Base-by-base conservation (phyloP, 2,113 vertebrate genomes). In the human region DNA sequence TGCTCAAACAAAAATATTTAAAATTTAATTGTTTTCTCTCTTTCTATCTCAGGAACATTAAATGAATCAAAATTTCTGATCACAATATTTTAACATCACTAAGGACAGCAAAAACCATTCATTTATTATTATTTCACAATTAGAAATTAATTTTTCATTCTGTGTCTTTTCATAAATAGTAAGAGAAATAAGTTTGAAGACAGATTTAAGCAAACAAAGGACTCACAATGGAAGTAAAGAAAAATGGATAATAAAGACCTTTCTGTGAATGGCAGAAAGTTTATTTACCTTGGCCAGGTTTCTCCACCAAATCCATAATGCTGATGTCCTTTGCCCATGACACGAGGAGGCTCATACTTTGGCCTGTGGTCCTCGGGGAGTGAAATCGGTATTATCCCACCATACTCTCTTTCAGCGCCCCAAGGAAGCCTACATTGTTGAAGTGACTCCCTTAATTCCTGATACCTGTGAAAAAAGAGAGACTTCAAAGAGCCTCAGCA, bases 291-390 rank as follows among this genome's bases (percentile, higher is more conserved):
- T 81, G 98, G 98, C 94, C 97, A 96, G n/a, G 59, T 64, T 12
- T 98, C 92, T 98, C 98, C 98, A 95, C 97, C 98, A 93, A 97
- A 98, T 13, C 96, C 89, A 45, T 98, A 98, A 96, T 95, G 98
- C 30, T 92, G 64, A 89, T 98, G 98, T 93, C 98, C 97, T 94
- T 98, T 98, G 96, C 98, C 68, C 97, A 98, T 97, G 90, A 95
- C 32, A 5, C 30, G 2, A 18, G 93, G 94, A 94, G 86, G 68
- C 82, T 98, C 97, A 4, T 68, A 57, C 55, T 98, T 98, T 81
- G 87, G 90, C 75, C 89, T 94, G 32, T 98, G 96, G 43, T 97
- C 92, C 84, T 98, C 98, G 22, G 97, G 98, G 57, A 98, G 40
- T 9, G 92, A 89, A 30, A 25, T 0, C 2, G 97, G 84, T 9